Conservation (phyloP, 2,888 invertebrate species). For the Drymonia ruficornis region DNA sequence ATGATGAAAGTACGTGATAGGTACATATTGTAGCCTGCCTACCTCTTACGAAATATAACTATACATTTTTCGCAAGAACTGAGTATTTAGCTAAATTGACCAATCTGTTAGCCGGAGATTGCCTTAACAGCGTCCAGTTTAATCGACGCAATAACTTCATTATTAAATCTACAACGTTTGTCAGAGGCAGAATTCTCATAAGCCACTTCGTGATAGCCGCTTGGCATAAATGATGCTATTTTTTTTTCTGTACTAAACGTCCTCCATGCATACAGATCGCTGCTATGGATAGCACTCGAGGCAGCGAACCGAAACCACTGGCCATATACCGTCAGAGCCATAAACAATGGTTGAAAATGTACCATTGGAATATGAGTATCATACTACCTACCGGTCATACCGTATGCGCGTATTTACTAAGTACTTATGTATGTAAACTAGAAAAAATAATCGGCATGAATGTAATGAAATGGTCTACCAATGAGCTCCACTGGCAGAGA, state of each 20-base stretch:
- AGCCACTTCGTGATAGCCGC: not conserved
- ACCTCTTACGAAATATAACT: not conserved
- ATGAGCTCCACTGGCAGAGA: too few species aligned
- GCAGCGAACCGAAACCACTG: conserved; percentile 33
- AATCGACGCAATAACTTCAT: not conserved
- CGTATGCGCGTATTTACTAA: too few species aligned
- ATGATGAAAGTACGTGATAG: not conserved
- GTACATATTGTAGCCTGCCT: too few species aligned
- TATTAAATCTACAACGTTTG: not conserved
- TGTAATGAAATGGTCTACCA: too few species aligned
- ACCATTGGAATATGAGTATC: conserved; percentile 20
- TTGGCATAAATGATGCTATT: not conserved
- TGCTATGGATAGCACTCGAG: conserved; percentile 30
- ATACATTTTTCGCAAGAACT: not conserved
- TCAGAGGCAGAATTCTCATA: not conserved
- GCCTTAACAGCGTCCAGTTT: too few species aligned
- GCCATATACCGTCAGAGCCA: conserved; percentile 14
- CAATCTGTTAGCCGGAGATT: too few species aligned
- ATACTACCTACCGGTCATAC: not conserved
- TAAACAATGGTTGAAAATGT: conserved; percentile 21
- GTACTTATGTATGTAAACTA: too few species aligned
- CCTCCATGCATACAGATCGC: conserved; percentile 31
- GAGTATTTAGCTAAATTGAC: not conserved
- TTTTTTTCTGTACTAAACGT: not conserved
- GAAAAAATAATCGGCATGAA: too few species aligned